Evolutionary conservation across 1,140 invertebrate species (phyloP).

Genomic region (Eriocheir sinensis): DNA sequence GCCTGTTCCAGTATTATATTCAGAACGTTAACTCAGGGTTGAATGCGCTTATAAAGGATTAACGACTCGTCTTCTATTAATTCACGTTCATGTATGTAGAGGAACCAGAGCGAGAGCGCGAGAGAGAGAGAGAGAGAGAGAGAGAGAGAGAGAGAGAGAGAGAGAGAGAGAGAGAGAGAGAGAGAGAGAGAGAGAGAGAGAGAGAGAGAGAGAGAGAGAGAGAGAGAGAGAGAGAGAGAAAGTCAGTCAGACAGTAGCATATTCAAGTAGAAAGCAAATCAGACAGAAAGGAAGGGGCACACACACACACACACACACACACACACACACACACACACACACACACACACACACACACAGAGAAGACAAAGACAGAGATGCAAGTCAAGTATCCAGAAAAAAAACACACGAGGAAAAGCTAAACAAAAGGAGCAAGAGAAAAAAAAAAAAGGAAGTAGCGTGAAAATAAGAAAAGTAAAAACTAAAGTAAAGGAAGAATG

Average conservation of each 20-base stretch:
- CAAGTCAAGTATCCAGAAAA: background rate
- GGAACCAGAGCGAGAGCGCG: background rate
- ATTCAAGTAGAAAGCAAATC: background rate
- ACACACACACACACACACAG: conserved; percentile 3
- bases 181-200: conserved; percentile 13
- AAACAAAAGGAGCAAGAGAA: background rate
- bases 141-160: conserved; percentile 34
- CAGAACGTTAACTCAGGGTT: background rate
- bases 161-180: conserved; percentile 27
- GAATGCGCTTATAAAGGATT: background rate
- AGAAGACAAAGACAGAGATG: background rate
- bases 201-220: conserved; percentile 27
- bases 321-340: background rate
- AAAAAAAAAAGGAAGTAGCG: background rate
- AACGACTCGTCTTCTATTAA: background rate
- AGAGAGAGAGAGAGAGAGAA: background rate
- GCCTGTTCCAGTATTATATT: background rate
- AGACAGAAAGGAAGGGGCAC: conserved; percentile 9
- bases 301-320: background rate
- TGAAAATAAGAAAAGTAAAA: background rate
- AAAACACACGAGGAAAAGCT: background rate
- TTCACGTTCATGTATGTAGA: conserved; percentile 58
- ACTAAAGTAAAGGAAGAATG: background rate
- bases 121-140: background rate
- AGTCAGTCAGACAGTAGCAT: background rate